Evolutionary conservation across 37 sponge, comb jelly and placozoan species (phyloP), one percentile per base, ranked within the genome.

Genomic region (Chondrosia reniformis): DNA sequence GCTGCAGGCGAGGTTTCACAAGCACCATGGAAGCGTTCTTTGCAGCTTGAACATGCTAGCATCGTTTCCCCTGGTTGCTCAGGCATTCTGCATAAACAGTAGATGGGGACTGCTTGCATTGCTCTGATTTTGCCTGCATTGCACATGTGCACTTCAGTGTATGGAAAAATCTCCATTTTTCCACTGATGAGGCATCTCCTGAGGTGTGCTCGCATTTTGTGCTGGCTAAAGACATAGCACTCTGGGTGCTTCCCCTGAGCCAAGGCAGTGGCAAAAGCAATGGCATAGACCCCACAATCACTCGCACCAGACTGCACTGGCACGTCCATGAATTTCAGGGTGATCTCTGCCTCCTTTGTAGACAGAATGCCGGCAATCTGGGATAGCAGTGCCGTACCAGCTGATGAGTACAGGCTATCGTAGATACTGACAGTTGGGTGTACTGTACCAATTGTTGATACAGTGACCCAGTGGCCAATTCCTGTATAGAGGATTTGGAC

Each of bases 261-360:
- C 27, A 75, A 45, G 55, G 55, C 52, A 75, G 76, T 46, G 32
- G 76, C 76, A 75, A 52, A 75, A 75, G 76, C 52, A 49, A 75
- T 49, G 31, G 76, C 55, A n/a, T 25, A 75, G 9, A 75, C 55
- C 32, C 76, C 55, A 75, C 72, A 69, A 41, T 69, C 72, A 22
- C 43, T 39, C 36, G 72, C n/a, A 12, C 72, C 72, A 39, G 72
- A 10, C 37, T 75, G 76, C 55, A 52, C 24, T n/a, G 32, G 28
- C 55, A 75, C 76, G 46, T 75, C 32, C 76, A 75, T 46, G 32
- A 75, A 75, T 21, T 75, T 75, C 32, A 75, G 80, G 7, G 69
- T 45, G 55, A 80, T 80, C 24, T 39, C 37, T 33, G 55, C 37
- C 4, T 30, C 22, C 44, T 45, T 24, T 67, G 80, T 30, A 36